Conservation (phyloP, 2,797 vertebrate species). For the Ctenosaura bakeri region DNA sequence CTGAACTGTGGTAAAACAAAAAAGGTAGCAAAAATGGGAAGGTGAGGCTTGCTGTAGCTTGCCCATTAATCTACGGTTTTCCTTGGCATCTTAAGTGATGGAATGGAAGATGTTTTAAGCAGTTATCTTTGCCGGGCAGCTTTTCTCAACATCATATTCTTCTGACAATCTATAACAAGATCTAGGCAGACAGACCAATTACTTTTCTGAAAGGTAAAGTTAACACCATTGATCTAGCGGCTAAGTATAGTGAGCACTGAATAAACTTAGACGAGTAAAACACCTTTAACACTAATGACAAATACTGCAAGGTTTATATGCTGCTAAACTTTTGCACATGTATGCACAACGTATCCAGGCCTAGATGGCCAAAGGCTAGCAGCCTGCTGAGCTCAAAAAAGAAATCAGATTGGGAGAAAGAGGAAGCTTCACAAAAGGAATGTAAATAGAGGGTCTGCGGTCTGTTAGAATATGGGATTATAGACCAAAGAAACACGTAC, state of each 20-base stretch:
- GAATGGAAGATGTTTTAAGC: not conserved
- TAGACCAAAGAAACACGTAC: not conserved
- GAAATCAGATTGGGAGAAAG: not conserved
- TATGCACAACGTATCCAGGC: not conserved
- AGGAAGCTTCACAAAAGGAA: not conserved
- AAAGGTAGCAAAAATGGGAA: not conserved
- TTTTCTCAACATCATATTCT: not conserved
- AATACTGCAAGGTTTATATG: not conserved
- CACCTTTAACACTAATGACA: not conserved
- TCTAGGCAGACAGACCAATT: not conserved
- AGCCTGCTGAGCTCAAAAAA: not conserved
- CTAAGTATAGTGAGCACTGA: not conserved
- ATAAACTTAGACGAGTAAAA: not conserved
- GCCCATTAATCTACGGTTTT: not conserved
- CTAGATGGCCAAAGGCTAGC: not conserved
- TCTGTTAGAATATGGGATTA: not conserved
- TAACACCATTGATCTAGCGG: not conserved
- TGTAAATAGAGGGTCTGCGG: not conserved
- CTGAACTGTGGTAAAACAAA: not conserved
- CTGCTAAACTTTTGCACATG: not conserved
- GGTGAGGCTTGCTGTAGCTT: not conserved
- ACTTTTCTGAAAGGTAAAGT: not conserved
- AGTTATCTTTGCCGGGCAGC: no score
- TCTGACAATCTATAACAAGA: not conserved
- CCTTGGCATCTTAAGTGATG: not conserved